A percentile compares a stretch with the other conserved stretches of the same genome.
phyloP scores from a whole-genome alignment of 2,113 vertebrate species.

The Felis catus region F.catus_Fca126_mat1.0 CM031421.1:95853501-95854000 shows the following conservation, averaged over 20 bases:
- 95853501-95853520: background rate
- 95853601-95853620: background rate
- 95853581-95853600: background rate
- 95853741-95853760: background rate
- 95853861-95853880: background rate
- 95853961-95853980: slow-evolving; percentile 39
- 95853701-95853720: background rate
- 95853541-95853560: background rate
- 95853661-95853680: background rate
- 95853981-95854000: slow-evolving; percentile 28
- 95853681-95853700: background rate
- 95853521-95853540: background rate
- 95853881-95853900: background rate
- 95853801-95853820: background rate
- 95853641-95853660: background rate
- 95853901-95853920: background rate
- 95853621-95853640: background rate
- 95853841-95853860: background rate
- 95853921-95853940: background rate
- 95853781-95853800: background rate
- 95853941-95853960: background rate
- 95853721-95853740: background rate
- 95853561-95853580: background rate
- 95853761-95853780: background rate
- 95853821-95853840: background rate